A percentile compares a stretch with the other conserved stretches of the same genome.
Evolutionary conservation across 1,140 invertebrate genomes (phyloP).

Genomic region (Tribolium madens): DNA sequence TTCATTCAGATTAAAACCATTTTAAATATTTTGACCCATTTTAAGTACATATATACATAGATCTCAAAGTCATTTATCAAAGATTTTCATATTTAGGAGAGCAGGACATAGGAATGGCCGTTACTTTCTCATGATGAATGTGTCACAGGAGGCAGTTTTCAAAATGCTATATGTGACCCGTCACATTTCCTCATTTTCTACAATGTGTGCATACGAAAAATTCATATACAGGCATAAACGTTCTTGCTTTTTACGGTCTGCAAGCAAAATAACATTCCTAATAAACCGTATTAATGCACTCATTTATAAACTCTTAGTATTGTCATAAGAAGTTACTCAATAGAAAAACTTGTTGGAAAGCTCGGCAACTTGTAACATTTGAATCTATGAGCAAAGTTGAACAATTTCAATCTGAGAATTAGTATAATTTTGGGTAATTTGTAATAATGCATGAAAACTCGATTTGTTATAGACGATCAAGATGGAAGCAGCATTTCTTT

Average conservation of each 20-base stretch:
- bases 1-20: neutral
- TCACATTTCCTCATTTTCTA: conserved; percentile 45
- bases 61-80: conserved; percentile 44
- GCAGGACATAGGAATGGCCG: conserved; percentile 45
- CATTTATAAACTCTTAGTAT: conserved; percentile 12
- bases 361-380: neutral
- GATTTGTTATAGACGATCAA: conserved; percentile 54
- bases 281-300: conserved; percentile 30
- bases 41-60: conserved; percentile 29
- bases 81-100: conserved; percentile 46
- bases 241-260: neutral
- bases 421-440: conserved; percentile 4
- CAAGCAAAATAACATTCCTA: conserved; percentile 5
- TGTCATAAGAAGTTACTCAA: neutral
- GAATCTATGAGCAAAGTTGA: neutral
- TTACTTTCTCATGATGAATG: conserved; percentile 46
- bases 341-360: conserved; percentile 2
- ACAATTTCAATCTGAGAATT: neutral
- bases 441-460: conserved; percentile 38
- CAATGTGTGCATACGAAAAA: conserved; percentile 46
- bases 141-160: conserved; percentile 46
- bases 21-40: conserved; percentile 17
- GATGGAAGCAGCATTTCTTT: conserved; percentile 53
- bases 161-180: conserved; percentile 45
- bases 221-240: conserved; percentile 29